A percentile compares a stretch with the other conserved stretches of the same genome.
These are phyloP conservation scores for Physella acuta DNA, from an alignment of 1,140 invertebrate species.

Conservation along the genomic window DNA sequence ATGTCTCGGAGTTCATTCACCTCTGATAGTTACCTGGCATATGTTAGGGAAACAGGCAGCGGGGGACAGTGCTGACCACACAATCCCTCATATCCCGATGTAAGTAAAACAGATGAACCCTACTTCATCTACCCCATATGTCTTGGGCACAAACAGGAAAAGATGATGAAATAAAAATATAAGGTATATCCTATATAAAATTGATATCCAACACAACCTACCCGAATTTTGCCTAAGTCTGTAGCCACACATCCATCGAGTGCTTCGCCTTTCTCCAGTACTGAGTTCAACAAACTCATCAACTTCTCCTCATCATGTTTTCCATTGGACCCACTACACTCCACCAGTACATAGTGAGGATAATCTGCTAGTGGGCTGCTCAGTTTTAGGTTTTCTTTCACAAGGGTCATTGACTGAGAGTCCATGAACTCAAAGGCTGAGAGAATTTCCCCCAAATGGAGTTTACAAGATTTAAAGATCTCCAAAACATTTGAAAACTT, in stretches of 20 bases:
- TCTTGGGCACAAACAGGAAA: too few species aligned
- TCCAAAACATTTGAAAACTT: slow-evolving; percentile 77
- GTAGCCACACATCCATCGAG: slow-evolving; percentile 81
- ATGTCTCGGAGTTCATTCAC: too few species aligned
- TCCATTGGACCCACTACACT: slow-evolving; percentile 83
- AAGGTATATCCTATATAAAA: too few species aligned
- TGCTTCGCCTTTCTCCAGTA: slow-evolving; percentile 73
- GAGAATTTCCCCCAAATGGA: slow-evolving; percentile 81
- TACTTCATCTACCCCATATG: too few species aligned
- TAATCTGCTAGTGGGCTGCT: slow-evolving; percentile 60
- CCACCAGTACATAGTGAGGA: slow-evolving; percentile 88
- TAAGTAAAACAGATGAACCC: too few species aligned
- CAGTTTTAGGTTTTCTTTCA: slow-evolving; percentile 69
- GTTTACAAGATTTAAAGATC: slow-evolving; percentile 73
- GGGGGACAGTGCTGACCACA: too few species aligned
- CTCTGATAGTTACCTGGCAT: too few species aligned
- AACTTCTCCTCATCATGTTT: slow-evolving; percentile 87
- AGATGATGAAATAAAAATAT: too few species aligned
- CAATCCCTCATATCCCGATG: too few species aligned
- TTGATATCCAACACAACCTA: slow-evolving; percentile 56
- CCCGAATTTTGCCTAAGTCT: slow-evolving; percentile 77
- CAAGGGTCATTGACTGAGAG: slow-evolving; percentile 67
- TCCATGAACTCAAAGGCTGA: slow-evolving; percentile 95
- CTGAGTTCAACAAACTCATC: slow-evolving; percentile 73
- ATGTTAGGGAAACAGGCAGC: too few species aligned